Base-by-base conservation (phyloP, 2,888 invertebrate species). In the Drosophila testacea region DNA sequence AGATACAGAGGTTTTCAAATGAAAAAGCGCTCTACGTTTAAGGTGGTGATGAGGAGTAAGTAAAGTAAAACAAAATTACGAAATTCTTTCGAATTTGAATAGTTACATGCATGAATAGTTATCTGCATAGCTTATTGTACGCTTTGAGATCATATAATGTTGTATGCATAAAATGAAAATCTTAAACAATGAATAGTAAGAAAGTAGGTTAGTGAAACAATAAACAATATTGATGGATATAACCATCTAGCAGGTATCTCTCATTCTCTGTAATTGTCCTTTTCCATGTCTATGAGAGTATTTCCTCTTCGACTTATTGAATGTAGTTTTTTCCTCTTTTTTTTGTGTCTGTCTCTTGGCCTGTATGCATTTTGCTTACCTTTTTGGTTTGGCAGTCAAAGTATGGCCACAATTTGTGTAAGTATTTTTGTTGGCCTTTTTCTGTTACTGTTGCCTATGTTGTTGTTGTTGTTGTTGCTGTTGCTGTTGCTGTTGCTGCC, bases 371-470 rank as follows among this genome's bases (percentile, higher is more conserved):
- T 67, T 75, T 54, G 69, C 65, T 44, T 77, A 79, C 77, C 72
- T 84, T 75, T 73, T 65, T 46, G 48, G 55, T 41, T 52, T 60
- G 65, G 52, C 48, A 57, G 48, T 61, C 67, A 60, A 60, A 72
- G 52, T 62, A 69, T 64, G 69, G 55, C 60, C 65, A 61, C 85
- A 80, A 71, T 80, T 78, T 71, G 63, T 65, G 62, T 63, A 67
- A 16, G 48, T 32, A 56, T 71, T 66, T 65, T 68, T 47, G 30
- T 32, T 52, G 42, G 11, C 36, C 38, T 62, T 47, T 57, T 51
- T 47, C 16, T 47, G 52, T 48, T 61, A 13, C 42, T 50, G 38
- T 6, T 27, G 9, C 22, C 22, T 5, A 30, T 7, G 30, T 30
- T 5, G 1, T 48, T 6, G 10, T 54, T 59, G 41, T 30, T 52